Conservation (phyloP, 2,797 vertebrate species). For the Sitta carolinensis region DNA sequence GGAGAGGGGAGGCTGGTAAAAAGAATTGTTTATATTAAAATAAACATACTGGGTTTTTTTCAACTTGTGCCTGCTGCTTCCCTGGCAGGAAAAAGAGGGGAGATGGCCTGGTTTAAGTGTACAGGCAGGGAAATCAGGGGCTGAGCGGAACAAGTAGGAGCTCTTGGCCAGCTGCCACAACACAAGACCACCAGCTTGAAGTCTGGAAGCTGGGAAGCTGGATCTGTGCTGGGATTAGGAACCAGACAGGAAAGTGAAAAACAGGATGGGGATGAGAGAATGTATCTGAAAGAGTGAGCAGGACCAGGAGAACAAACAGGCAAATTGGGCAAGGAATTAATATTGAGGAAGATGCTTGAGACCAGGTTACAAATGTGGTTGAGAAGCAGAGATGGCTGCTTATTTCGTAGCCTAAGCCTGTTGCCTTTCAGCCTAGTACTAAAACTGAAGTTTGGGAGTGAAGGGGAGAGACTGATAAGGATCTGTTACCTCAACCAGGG, state of each 20-base stretch:
- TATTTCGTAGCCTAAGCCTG: background rate
- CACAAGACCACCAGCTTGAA: background rate
- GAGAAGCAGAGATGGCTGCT: background rate
- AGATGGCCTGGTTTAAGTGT: background rate
- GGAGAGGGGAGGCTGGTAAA: background rate
- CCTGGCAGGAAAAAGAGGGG: background rate
- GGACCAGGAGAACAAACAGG: background rate
- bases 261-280: rapidly evolving
- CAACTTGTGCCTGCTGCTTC: background rate
- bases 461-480: background rate
- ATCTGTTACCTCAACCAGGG: background rate
- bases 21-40: background rate
- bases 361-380: background rate
- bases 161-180: background rate
- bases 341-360: background rate
- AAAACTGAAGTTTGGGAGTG: background rate
- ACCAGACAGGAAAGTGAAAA: background rate
- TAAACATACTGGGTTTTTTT: background rate
- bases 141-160: background rate
- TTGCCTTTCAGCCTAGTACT: background rate
- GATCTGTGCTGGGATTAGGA: background rate
- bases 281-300: background rate
- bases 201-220: background rate
- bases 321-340: background rate
- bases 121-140: background rate